These are phyloP conservation scores for Allobates femoralis DNA, from an alignment of 2,797 vertebrate genomes.

Conservation along the genomic window DNA sequence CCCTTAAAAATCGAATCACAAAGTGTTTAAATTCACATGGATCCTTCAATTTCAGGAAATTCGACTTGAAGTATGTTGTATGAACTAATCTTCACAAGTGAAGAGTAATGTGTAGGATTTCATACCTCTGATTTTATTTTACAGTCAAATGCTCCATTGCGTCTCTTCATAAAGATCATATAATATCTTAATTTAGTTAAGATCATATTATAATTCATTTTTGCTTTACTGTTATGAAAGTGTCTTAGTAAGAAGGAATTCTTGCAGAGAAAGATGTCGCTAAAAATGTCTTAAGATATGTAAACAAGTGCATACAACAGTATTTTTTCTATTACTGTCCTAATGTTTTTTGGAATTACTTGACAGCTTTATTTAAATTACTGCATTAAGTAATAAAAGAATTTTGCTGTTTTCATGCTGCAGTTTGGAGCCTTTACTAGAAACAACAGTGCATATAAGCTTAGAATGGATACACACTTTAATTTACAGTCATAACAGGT, in stretches of 20 bases:
- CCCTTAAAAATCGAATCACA: no score
- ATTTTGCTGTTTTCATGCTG: not conserved
- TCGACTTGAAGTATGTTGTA: no score
- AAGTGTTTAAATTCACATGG: no score
- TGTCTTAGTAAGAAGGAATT: not conserved
- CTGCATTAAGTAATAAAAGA: not conserved
- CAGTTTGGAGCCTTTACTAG: constrained; percentile 3
- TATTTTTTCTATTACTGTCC: not conserved
- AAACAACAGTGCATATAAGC: not conserved
- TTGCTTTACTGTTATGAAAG: not conserved
- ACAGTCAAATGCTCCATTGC: no score
- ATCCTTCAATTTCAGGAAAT: no score
- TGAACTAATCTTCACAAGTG: no score
- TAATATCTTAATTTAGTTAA: no score
- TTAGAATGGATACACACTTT: constrained; percentile 28
- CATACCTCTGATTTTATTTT: no score
- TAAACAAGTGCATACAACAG: not conserved
- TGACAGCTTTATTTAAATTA: not conserved
- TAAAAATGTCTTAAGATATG: not conserved
- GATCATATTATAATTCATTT: no score
- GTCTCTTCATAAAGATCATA: no score
- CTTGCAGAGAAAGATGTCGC: not conserved
- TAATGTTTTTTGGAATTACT: not conserved
- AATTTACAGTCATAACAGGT: constrained; percentile 54
- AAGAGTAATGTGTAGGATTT: no score